phyloP scores from a whole-genome alignment of 2,888 invertebrate genomes.

The Philhelius pedissequus region DNA sequence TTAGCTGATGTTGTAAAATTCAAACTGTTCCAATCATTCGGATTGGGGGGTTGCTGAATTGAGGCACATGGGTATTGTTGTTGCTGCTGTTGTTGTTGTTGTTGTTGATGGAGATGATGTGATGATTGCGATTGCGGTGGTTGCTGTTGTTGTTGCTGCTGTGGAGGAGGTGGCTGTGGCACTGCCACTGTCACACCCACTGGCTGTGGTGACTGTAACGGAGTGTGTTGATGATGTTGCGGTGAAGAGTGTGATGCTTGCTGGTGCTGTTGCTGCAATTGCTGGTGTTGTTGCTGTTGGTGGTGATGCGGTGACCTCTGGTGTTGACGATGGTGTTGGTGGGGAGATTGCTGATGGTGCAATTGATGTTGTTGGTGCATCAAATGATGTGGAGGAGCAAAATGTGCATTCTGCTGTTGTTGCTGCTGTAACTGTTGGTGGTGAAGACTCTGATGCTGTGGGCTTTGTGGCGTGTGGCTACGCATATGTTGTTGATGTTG shows the following conservation, averaged over 20 bases:
- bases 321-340: conserved; percentile 73
- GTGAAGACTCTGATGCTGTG: conserved; percentile 73
- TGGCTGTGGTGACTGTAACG: conserved; percentile 60
- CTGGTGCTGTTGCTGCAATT: conserved; percentile 72
- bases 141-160: conserved; percentile 58
- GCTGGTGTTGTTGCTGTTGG: conserved; percentile 71
- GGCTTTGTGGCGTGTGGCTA: conserved; percentile 73
- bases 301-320: conserved; percentile 76
- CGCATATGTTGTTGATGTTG: conserved; percentile 73
- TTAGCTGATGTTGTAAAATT: conserved; percentile 64
- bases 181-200: conserved; percentile 55
- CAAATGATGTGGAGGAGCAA: conserved; percentile 72
- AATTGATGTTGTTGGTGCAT: conserved; percentile 73
- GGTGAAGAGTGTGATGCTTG: conserved; percentile 70
- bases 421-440: conserved; percentile 75
- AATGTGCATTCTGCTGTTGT: conserved; percentile 70
- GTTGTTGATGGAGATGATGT: conserved; percentile 66
- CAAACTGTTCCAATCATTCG: conserved; percentile 72
- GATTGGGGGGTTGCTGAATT: conserved; percentile 69
- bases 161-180: conserved; percentile 50
- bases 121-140: conserved; percentile 69
- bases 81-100: conserved; percentile 65
- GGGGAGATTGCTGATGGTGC: conserved; percentile 71
- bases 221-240: conserved; percentile 65
- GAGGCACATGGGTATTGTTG: conserved; percentile 71